A percentile compares a stretch with the other conserved stretches of the same genome.
These are phyloP conservation scores for Suricata suricatta DNA, from an alignment of 2,113 vertebrate species.

Conservation along the genomic window DNA sequence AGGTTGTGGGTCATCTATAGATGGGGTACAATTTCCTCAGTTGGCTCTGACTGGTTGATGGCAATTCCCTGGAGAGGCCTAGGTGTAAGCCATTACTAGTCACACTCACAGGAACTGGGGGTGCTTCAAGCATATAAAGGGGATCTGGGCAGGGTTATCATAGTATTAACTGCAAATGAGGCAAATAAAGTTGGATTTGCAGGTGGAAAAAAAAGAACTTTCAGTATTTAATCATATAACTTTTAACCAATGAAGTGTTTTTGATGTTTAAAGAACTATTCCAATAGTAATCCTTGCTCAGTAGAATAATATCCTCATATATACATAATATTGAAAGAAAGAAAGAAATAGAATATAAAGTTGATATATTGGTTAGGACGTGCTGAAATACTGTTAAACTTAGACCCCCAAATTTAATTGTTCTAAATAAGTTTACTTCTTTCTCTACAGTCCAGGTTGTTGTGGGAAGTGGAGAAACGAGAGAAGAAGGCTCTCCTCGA, in stretches of 20 bases:
- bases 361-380: not conserved
- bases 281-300: not conserved
- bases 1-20: not conserved
- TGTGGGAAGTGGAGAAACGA: not conserved
- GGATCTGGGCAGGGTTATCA: not conserved
- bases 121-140: not conserved
- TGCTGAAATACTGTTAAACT: not conserved
- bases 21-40: not conserved
- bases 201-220: not conserved
- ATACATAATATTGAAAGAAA: not conserved
- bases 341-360: not conserved
- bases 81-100: not conserved
- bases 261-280: slow-evolving; percentile 5
- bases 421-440: not conserved
- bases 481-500: not conserved
- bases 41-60: not conserved
- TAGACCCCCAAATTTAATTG: not conserved
- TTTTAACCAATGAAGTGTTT: not conserved
- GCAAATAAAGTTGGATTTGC: not conserved
- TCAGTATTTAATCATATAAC: not conserved
- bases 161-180: not conserved
- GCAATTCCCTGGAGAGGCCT: not conserved
- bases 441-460: not conserved
- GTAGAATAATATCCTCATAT: not conserved
- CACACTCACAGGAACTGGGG: not conserved